phyloP scores from a whole-genome alignment of 2,797 vertebrate species.

The Melanogrammus aeglefinus region DNA sequence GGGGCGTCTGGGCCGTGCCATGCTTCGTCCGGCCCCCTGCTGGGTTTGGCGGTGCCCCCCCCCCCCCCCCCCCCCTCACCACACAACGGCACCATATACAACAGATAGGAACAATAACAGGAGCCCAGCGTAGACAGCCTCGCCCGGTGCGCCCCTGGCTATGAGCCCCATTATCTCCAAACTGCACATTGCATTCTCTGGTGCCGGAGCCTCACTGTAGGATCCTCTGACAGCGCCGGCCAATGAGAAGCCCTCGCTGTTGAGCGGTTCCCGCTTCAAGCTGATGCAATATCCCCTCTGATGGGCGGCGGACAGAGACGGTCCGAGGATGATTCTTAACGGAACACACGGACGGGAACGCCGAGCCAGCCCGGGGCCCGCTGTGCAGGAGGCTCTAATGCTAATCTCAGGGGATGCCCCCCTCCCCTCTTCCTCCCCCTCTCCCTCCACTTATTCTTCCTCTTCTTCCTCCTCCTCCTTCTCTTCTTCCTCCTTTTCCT shows the following conservation, averaged over 20 bases:
- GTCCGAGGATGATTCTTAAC: background rate
- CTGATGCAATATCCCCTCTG: background rate
- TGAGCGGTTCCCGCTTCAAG: background rate
- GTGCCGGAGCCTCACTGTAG: background rate
- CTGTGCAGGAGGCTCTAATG: background rate
- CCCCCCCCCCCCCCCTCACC: too few relatives aligned
- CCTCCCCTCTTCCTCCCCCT: too few relatives aligned
- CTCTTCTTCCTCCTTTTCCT: background rate
- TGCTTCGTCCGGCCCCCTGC: too few relatives aligned
- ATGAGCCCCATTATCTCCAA: background rate
- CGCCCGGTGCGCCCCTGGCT: too few relatives aligned
- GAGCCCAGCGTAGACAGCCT: too few relatives aligned
- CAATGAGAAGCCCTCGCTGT: background rate
- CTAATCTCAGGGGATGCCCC: background rate
- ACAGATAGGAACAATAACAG: too few relatives aligned
- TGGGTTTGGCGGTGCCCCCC: too few relatives aligned
- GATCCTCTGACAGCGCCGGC: too few relatives aligned
- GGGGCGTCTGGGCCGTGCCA: too few relatives aligned
- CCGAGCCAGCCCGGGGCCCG: background rate
- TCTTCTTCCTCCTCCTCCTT: too few relatives aligned
- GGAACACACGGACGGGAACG: background rate
- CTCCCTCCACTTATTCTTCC: too few relatives aligned
- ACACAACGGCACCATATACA: too few relatives aligned
- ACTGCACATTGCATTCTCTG: background rate
- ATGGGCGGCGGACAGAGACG: background rate